Evolutionary conservation across 2,113 vertebrate species (phyloP), one percentile per base, ranked within the genome.

Genomic region (Myrmophylax atrothorax): DNA sequence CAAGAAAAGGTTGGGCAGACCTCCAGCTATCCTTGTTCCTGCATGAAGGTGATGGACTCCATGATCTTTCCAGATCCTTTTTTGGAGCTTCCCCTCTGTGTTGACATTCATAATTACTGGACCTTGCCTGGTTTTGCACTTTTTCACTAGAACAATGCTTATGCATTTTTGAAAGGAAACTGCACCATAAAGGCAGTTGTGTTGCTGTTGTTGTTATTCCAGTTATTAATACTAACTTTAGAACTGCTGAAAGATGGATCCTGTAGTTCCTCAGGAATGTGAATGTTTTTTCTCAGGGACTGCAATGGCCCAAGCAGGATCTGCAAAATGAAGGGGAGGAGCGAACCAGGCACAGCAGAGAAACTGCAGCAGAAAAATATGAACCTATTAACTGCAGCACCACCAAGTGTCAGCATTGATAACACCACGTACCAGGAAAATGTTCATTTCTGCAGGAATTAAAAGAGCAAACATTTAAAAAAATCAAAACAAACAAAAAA

Each of bases 361-460:
- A 67, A 60, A 53, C 7, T 20, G 31, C 28, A 11, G 37, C 42
- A 53, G 62, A 59, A 84, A 82, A 74, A 75, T 37, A 47, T 5
- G 42, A 98, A 97, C 76, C 63, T 82, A 28, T 95, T 98, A 86
- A 76, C 98, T 96, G 84, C 85, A 98, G 98, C 83, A 94, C 98
- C 98, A 98, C 97, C 98, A 94, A 94, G 98, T 88, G 98, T 90
- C 97, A 82, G 93, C 62, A 22, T 3, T 90, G 79, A 87, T 90
- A 97, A 98, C 75, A 86, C 5, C 87, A 86, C 40, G 1, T 49
- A 42, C 9, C 2, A 3, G 33, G n/a, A 60, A 73, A 89, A 87
- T 18, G 7, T 0, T 16, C 13, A 47, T 66, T 73, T 62, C 28
- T n/a, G 31, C 8, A 9, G 38, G 12, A 83, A 35, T 3, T 29